Evolutionary conservation across 2,113 vertebrate genomes (phyloP), one percentile per base, ranked within the genome.

Genomic region (Ciconia boyciana): DNA sequence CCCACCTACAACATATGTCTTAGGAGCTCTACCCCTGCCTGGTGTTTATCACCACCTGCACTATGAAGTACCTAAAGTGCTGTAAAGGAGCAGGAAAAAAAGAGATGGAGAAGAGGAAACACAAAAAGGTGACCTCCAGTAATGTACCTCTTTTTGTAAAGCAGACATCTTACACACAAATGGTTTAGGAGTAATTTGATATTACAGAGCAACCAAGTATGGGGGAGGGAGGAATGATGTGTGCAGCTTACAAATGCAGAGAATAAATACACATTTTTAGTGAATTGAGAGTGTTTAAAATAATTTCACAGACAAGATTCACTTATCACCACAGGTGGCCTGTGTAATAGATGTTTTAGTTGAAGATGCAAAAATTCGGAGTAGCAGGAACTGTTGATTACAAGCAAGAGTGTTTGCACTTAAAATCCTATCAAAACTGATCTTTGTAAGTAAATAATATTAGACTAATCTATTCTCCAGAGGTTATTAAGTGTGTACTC

Each of bases 291-390:
- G 93, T 90, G 95, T 97, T 96, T 96, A 97, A 88, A 97, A 96
- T 97, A 94, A 97, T 96, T 98, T 96, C 96, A 87, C 84, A 96
- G 96, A 94, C 94, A 87, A 97, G 89, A 97, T 93, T 94, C 97
- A 97, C 96, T 98, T 97, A 97, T 96, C 96, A 94, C 96, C 85
- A 95, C 97, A 92, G 96, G 96, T 92, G 95, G 92, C 77, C 96
- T 92, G 25, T 48, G 65, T 96, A 97, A 97, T 96, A 96, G 97
- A 76, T 91, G 81, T 89, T 95, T 96, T 97, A 93, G 75, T 94
- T 96, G 85, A 96, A 98, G 94, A 97, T 93, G 96, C 94, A 97
- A 96, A 97, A 96, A 89, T 96, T 96, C 22, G 21, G 91, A 97
- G 94, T 93, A 97, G 88, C 84, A 96, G 93, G 83, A 94, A 89